These are phyloP conservation scores for Thomomys bottae DNA, from an alignment of 2,113 vertebrate species.

Conservation along the genomic window DNA sequence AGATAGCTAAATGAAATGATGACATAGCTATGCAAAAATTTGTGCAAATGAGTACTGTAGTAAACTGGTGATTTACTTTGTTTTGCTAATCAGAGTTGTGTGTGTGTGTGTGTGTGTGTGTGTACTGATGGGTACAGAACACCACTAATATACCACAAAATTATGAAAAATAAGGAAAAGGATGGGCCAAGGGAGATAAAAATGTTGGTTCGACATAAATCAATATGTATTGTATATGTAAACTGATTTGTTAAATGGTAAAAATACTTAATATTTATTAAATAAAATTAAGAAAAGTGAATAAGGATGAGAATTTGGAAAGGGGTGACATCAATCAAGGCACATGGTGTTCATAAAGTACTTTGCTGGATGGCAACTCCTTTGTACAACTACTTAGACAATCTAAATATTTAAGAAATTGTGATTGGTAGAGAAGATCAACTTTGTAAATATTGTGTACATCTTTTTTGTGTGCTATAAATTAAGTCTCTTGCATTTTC, in stretches of 20 bases:
- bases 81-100: background rate
- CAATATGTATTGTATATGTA: background rate
- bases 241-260: background rate
- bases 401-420: background rate
- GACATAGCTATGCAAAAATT: constrained; percentile 44
- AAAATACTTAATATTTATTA: no score
- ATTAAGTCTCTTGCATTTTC: no score
- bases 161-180: no score
- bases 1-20: constrained; percentile 49
- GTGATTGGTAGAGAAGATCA: background rate
- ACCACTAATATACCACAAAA: no score
- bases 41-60: background rate
- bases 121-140: background rate
- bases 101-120: background rate
- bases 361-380: no score
- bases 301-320: no score
- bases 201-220: no score
- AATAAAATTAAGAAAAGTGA: no score
- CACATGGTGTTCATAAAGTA: no score
- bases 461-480: background rate
- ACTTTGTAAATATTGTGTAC: background rate
- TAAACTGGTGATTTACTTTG: background rate
- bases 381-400: no score
- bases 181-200: no score
- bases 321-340: no score